A percentile compares a stretch with the other conserved stretches of the same genome.
Conservation (phyloP, 2,888 invertebrate species). For the Plusia festucae region DNA sequence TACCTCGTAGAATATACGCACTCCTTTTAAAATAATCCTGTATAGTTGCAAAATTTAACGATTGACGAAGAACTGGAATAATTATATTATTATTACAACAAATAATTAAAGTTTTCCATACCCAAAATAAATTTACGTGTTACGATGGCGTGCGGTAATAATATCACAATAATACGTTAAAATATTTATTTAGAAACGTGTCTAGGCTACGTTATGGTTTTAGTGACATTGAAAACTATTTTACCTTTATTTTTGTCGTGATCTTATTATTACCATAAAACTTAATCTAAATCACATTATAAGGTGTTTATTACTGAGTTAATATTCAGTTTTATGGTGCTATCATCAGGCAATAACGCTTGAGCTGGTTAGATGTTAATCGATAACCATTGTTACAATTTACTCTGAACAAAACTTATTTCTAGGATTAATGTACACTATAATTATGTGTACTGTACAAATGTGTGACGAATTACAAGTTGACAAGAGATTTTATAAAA, state of each 20-base stretch:
- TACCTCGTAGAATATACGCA: too few relatives aligned
- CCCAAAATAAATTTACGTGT: conserved; percentile 1
- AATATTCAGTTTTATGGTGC: neutral
- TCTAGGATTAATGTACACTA: too few relatives aligned
- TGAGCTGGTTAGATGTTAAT: too few relatives aligned
- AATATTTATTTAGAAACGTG: neutral
- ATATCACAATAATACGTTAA: neutral
- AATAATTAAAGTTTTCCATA: neutral
- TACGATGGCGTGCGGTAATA: neutral
- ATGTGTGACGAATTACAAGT: too few relatives aligned
- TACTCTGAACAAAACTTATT: too few relatives aligned
- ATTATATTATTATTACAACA: neutral
- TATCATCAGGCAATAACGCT: too few relatives aligned
- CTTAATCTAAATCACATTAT: neutral
- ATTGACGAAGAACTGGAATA: too few relatives aligned
- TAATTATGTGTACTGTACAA: too few relatives aligned
- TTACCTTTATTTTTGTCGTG: neutral
- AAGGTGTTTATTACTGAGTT: neutral
- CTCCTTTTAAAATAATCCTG: too few relatives aligned
- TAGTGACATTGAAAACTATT: neutral
- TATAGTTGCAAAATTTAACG: too few relatives aligned
- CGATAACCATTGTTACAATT: too few relatives aligned
- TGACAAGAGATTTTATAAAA: too few relatives aligned
- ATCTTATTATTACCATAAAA: conserved; percentile 1
- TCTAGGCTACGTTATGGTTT: neutral